Conservation (phyloP, 2,113 vertebrate genomes). For the Nesoenas mayeri region DNA sequence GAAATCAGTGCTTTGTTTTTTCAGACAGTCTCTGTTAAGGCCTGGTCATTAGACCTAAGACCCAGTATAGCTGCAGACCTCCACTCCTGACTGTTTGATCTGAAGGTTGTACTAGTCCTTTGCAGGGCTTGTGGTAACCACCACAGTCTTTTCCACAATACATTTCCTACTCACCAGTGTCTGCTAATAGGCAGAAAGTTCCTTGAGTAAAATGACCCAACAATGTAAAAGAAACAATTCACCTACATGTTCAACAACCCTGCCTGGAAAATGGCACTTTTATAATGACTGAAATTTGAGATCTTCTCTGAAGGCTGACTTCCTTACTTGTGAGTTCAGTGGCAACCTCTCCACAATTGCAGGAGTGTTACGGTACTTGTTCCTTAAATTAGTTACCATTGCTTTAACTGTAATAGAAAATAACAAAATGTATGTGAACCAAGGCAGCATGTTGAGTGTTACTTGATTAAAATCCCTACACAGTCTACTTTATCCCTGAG, state of each 20-base stretch:
- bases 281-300: neutral
- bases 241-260: neutral
- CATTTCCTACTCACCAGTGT: neutral
- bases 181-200: neutral
- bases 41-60: neutral
- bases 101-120: neutral
- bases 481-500: neutral
- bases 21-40: neutral
- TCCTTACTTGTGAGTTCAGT: neutral
- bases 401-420: neutral
- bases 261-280: neutral
- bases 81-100: neutral
- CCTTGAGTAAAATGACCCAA: neutral
- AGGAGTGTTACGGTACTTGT: neutral
- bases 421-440: rapidly evolving
- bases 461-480: neutral
- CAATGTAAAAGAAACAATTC: neutral
- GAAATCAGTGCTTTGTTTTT: neutral
- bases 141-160: neutral
- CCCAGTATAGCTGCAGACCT: neutral
- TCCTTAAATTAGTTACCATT: neutral
- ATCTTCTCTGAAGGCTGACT: neutral
- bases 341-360: neutral
- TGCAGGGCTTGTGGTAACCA: neutral
- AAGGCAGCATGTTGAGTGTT: neutral